Evolutionary conservation across 2,797 vertebrate genomes (phyloP).

Genomic region (Ispidina lecontei): DNA sequence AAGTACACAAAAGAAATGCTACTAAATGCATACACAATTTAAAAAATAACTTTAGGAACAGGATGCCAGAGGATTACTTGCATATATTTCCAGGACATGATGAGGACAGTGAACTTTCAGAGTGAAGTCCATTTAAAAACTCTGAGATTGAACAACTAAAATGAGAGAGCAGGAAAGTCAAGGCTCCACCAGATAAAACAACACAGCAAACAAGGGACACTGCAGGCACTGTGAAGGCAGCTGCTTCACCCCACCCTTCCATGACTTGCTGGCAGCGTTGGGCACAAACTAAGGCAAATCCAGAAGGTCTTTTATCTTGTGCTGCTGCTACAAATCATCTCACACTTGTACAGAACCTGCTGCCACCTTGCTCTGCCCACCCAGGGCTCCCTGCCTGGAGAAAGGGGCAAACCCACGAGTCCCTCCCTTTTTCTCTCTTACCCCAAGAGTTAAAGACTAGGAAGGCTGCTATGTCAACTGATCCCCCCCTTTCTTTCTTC

Average conservation of each 20-base stretch:
- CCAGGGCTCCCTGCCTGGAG: not conserved
- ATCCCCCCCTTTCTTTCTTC: not conserved
- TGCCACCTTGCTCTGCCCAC: not conserved
- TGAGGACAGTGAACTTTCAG: not conserved
- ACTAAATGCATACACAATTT: not conserved
- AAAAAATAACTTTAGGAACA: not conserved
- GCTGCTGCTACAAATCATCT: not conserved
- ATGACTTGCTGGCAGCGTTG: not conserved
- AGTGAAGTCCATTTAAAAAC: not conserved
- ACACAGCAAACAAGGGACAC: fast-evolving
- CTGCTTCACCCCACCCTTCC: not conserved
- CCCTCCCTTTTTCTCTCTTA: not conserved
- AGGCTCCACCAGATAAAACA: not conserved
- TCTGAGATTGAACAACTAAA: not conserved
- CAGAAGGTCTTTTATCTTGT: not conserved
- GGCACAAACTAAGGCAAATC: not conserved
- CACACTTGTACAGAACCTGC: fast-evolving
- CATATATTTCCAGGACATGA: fast-evolving
- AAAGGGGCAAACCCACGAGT: not conserved
- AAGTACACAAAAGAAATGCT: not conserved
- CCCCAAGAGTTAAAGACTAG: not conserved
- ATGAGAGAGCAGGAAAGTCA: not conserved
- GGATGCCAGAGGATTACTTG: not conserved
- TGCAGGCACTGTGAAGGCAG: not conserved
- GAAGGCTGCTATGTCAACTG: not conserved